These are phyloP conservation scores for Penaeus chinensis DNA, from an alignment of 1,140 invertebrate genomes.

Conservation along the genomic window DNA sequence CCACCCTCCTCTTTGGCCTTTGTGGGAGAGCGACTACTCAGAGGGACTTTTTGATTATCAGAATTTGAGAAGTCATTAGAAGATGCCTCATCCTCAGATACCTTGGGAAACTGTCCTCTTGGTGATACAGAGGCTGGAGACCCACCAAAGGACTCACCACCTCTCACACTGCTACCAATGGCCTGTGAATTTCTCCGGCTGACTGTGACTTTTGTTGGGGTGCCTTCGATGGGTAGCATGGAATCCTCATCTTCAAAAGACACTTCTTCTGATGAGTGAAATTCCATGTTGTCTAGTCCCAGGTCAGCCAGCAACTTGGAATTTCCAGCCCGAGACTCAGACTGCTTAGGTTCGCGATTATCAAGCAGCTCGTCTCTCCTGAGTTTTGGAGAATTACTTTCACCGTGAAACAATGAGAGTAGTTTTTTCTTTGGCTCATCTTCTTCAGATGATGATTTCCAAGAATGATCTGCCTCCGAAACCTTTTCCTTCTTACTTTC, in stretches of 20 bases:
- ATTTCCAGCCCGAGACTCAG: slow-evolving; percentile 17
- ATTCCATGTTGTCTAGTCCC: slow-evolving; percentile 37
- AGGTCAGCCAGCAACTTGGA: slow-evolving; percentile 36
- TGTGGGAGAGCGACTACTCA: neutral
- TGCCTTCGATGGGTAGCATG: slow-evolving; percentile 36
- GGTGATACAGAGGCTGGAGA: too few species aligned
- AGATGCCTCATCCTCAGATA: neutral
- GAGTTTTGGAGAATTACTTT: neutral
- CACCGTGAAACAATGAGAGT: neutral
- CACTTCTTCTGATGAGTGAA: slow-evolving; percentile 48
- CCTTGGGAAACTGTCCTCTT: neutral
- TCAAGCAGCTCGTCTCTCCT: too few species aligned
- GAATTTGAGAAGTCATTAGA: too few species aligned
- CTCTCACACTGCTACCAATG: too few species aligned
- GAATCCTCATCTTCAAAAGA: slow-evolving; percentile 44
- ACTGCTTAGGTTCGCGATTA: neutral
- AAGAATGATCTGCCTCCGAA: slow-evolving; percentile 34
- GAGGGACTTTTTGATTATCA: too few species aligned
- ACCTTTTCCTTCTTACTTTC: neutral
- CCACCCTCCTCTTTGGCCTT: neutral
- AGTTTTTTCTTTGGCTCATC: slow-evolving; percentile 37
- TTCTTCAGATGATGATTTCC: slow-evolving; percentile 54
- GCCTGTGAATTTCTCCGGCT: neutral
- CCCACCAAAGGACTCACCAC: too few species aligned
- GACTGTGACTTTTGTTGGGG: slow-evolving; percentile 19